Evolutionary conservation across 2,113 vertebrate genomes (phyloP), one percentile per base, ranked within the genome.

Genomic region (Oryzias melastigma): DNA sequence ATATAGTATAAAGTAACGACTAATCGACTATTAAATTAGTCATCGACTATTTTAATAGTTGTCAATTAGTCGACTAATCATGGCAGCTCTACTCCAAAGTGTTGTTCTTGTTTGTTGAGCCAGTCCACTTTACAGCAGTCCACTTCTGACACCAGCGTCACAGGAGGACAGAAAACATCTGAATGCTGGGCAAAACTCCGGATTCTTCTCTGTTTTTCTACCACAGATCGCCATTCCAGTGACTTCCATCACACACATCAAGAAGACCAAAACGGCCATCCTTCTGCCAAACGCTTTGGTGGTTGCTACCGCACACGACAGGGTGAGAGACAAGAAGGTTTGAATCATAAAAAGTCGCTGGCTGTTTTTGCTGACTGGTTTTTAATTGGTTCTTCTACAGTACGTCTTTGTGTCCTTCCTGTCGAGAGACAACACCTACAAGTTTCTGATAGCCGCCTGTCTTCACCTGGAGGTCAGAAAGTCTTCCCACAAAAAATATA

Each of bases 251-350:
- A 95, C 92, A 3, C 77, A 93, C 55, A 82, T 99, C 84, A 98
- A 98, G 91, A 98, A 98, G 90, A 98, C 95, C 20, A 98, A 96
- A 88, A 98, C 96, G 17, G 96, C 95, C 27, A 93, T 97, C 65
- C 85, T 98, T 77, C 92, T 98, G 91, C 96, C 96, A 88, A 98
- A 98, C 58, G 96, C 96, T 42, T 78, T 98, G 64, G 91, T 95
- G 63, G 92, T 98, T 61, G 83, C 94, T 0, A 97, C 95, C 0
- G 80, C 90, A 7, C 93, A 90, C 19, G 95, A 97, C 35, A 90
- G 92, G 84, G 96, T 98, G 84, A 71, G 79, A 41, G 40, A 16
- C 6, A 4, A 4, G 5, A 16, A 27, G 25, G n/a, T 18, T n/a
- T 41, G 5, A 14, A 4, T 18, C 4, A 50, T 44, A 48, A 13